Base-by-base conservation (phyloP, 2,113 vertebrate genomes). In the Balaenoptera acutorostrata region DNA sequence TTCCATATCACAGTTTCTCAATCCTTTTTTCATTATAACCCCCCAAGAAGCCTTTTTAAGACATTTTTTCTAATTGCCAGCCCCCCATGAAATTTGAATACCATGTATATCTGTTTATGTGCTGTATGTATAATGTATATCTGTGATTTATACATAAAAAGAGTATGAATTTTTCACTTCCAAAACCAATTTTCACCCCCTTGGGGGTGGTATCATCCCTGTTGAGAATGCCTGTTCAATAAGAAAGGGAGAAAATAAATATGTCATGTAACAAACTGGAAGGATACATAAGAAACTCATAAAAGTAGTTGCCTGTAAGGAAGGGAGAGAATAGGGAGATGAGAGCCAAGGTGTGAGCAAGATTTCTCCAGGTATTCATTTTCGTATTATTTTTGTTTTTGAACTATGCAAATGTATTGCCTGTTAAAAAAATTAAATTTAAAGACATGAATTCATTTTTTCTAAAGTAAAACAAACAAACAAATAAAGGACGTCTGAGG, bases 121-220 rank as follows among this genome's bases (percentile, higher is more conserved):
- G 44, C 81, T 66, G 1, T 39, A 46, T 85, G 44, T 74, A 74
- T 86, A 55, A 71, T 71, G 20, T 41, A 20, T 59, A 90, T 87
- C 61, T 95, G 63, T 95, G 88, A 87, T 93, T 94, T 90, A 94
- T 61, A 44, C n/a, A 77, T 74, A 88, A 82, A 59, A 96, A 44
- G 63, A 69, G 31, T 39, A 87, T 92, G 74, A 63, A 41, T 55
- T 74, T 95, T 95, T 92, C 33, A 71, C 69, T 80, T 95, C 78
- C 29, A 64, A 96, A 94, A 39, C 17, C 39, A 94, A 68, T 81
- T 88, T 87, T 96, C 92, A 91, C 71, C 39, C 74, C 7, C 36
- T 59, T 63, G 63, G 64, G 57, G 41, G 44, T 84, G 69, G 23
- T 90, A 55, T 74, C 75, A 66, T 64, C 55, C 41, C 31, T 69